Evolutionary conservation across 2,888 invertebrate species (phyloP).

Genomic region (Folsomia manolachei): DNA sequence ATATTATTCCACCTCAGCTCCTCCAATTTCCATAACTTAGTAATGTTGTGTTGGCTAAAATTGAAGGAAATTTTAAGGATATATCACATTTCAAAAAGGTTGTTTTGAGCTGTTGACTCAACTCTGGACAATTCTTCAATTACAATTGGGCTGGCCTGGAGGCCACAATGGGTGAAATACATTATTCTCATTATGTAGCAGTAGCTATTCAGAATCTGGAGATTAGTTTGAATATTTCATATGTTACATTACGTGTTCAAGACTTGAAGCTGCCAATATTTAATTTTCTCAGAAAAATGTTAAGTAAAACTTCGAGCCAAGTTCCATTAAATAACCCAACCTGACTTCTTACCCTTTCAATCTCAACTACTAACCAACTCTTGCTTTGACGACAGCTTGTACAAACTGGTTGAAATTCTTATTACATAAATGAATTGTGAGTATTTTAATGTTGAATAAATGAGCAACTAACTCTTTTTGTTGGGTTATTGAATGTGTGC

Average conservation of each 20-base stretch:
- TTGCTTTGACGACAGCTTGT: neutral
- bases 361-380: neutral
- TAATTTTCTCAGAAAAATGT: too few species aligned
- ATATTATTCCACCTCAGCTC: neutral
- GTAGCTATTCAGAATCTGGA: neutral
- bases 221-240: slow-evolving; percentile 7
- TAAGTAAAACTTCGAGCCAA: too few species aligned
- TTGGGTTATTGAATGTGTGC: neutral
- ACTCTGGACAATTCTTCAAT: slow-evolving; percentile 6
- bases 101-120: slow-evolving; percentile 16
- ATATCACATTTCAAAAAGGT: slow-evolving; percentile 15
- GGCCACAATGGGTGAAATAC: slow-evolving; percentile 12
- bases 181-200: neutral
- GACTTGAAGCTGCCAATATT: neutral
- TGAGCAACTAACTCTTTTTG: neutral
- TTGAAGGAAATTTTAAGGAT: neutral
- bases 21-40: slow-evolving; percentile 14
- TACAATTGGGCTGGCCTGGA: neutral
- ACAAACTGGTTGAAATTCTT: slow-evolving; percentile 7
- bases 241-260: neutral
- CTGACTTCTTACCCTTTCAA: too few species aligned
- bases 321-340: too few species aligned
- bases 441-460: slow-evolving; percentile 1
- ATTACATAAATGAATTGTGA: neutral
- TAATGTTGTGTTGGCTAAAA: neutral